Percentiles rank a stretch among this genome's conserved stretches.
phyloP scores from a whole-genome alignment of 2,888 invertebrate genomes.

The Polydrusus pterygomalis region DNA sequence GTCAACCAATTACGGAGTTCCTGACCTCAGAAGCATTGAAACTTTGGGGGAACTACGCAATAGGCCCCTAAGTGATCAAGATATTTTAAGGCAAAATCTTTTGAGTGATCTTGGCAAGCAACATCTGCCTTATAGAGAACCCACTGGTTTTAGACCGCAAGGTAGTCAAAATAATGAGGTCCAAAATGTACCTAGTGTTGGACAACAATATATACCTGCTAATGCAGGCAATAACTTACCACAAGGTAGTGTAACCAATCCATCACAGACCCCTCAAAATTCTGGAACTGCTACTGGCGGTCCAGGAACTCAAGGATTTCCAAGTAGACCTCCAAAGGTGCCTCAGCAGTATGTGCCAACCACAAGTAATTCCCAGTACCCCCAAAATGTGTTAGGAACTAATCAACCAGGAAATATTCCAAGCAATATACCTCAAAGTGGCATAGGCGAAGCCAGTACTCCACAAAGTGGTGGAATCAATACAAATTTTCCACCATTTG shows the following conservation, averaged over 20 bases:
- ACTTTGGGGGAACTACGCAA: slow-evolving; percentile 53
- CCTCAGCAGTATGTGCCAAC: slow-evolving; percentile 8
- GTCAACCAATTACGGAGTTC: slow-evolving; percentile 54
- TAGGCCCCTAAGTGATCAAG: slow-evolving; percentile 32
- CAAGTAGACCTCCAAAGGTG: slow-evolving; percentile 20
- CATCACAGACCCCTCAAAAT: slow-evolving; percentile 4
- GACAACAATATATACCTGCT: slow-evolving; percentile 54
- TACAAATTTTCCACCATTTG: neutral
- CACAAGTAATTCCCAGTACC: neutral
- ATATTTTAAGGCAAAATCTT: slow-evolving; percentile 42
- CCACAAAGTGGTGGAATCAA: slow-evolving; percentile 8
- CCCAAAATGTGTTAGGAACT: neutral
- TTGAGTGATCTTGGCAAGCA: slow-evolving; percentile 47
- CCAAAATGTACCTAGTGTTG: slow-evolving; percentile 31
- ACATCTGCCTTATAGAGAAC: slow-evolving; percentile 43
- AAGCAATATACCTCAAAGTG: slow-evolving; percentile 8
- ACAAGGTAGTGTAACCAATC: slow-evolving; percentile 19
- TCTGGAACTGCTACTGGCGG: slow-evolving; percentile 2
- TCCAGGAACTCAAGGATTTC: neutral
- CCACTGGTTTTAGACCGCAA: slow-evolving; percentile 44
- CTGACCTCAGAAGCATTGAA: slow-evolving; percentile 52
- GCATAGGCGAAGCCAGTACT: neutral
- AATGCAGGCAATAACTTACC: slow-evolving; percentile 33
- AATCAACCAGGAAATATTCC: slow-evolving; percentile 4
- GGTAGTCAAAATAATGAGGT: slow-evolving; percentile 5